A percentile compares a stretch with the other conserved stretches of the same genome.
Evolutionary conservation across 1,140 invertebrate species (phyloP).

Genomic region (Camponotus vicinus): DNA sequence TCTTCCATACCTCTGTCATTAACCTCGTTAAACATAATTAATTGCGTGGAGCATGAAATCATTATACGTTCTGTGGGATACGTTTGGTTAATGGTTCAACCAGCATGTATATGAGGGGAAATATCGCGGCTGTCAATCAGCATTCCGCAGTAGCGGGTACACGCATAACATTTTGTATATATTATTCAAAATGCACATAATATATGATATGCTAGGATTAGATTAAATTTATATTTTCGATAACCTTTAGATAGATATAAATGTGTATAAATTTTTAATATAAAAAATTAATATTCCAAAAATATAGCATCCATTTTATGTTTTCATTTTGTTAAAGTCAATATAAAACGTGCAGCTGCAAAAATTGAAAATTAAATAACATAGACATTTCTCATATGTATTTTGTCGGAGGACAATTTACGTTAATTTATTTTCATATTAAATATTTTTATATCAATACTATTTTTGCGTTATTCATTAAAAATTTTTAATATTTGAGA

Average conservation of each 20-base stretch:
- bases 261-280: background rate
- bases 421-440: background rate
- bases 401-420: background rate
- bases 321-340: background rate
- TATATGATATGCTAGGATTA: conserved; percentile 7
- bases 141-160: background rate
- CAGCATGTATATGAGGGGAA: background rate
- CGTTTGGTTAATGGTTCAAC: conserved; percentile 57
- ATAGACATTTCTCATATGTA: background rate
- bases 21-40: conserved; percentile 65
- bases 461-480: background rate
- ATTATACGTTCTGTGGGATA: conserved; percentile 52
- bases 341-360: background rate
- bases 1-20: conserved; percentile 36
- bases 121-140: conserved; percentile 27
- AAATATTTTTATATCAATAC: background rate
- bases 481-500: background rate
- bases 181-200: conserved; percentile 11
- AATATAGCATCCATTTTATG: background rate
- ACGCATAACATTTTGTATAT: conserved; percentile 9
- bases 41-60: conserved; percentile 56
- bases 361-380: conserved; percentile 1
- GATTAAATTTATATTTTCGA: background rate
- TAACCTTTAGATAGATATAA: background rate
- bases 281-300: background rate